These are phyloP conservation scores for Globodera ellingtonae DNA, from an alignment of 1,140 invertebrate species.

Conservation along the genomic window DNA sequence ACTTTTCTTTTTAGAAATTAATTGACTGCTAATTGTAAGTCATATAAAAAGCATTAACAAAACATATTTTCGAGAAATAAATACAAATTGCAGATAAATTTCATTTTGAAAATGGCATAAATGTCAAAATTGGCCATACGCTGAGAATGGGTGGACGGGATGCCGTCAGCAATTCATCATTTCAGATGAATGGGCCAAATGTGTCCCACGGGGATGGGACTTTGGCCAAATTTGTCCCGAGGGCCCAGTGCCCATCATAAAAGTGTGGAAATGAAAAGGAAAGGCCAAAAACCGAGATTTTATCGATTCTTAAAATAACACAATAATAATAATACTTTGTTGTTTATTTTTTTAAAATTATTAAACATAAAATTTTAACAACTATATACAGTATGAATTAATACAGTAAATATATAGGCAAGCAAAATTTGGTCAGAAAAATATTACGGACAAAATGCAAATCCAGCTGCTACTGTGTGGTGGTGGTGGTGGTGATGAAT, in stretches of 20 bases:
- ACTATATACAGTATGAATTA: neutral
- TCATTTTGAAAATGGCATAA: neutral
- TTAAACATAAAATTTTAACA: neutral
- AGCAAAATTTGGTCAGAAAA: neutral
- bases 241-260: neutral
- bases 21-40: too few species aligned
- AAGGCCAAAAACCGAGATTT: neutral
- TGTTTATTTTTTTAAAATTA: too few species aligned
- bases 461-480: neutral
- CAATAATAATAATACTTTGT: neutral
- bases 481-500: neutral
- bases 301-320: neutral
- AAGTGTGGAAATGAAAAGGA: neutral
- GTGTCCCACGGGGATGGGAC: neutral
- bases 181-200: neutral
- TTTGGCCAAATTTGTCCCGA: neutral
- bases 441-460: neutral
- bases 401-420: neutral
- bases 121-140: neutral
- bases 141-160: neutral
- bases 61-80: too few species aligned
- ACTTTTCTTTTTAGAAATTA: too few species aligned
- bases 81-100: neutral
- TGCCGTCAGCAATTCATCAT: slow-evolving; percentile 2
- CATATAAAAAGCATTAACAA: too few species aligned